phyloP scores from a whole-genome alignment of 2,797 vertebrate genomes.

The Rousettus madagascariensis region DNA sequence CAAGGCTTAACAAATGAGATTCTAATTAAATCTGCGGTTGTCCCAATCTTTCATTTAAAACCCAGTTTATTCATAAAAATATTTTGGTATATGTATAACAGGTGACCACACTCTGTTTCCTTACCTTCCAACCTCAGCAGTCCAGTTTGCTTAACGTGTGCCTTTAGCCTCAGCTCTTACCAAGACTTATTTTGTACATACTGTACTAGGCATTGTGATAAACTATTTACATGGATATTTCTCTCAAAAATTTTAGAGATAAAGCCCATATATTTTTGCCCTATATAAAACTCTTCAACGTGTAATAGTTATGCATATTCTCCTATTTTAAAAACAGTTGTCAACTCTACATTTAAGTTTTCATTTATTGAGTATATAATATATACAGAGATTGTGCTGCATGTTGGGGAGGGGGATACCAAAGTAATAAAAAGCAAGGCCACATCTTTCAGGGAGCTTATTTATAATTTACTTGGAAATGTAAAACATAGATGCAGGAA shows the following conservation, averaged over 20 bases:
- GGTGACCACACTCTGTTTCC: background rate
- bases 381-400: background rate
- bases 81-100: background rate
- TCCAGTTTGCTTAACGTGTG: background rate
- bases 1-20: background rate
- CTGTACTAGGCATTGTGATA: background rate
- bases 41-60: background rate
- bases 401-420: background rate
- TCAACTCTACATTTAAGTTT: background rate
- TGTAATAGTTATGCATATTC: background rate
- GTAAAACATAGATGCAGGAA: background rate
- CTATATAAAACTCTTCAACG: background rate
- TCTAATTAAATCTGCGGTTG: background rate
- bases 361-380: background rate
- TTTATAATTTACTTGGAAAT: slow-evolving; percentile 26
- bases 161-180: background rate
- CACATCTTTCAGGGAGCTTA: slow-evolving; percentile 1
- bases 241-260: background rate
- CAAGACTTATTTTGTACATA: background rate
- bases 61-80: background rate
- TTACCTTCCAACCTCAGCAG: background rate
- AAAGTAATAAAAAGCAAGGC: slow-evolving; percentile 30
- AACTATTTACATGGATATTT: background rate
- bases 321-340: background rate
- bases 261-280: background rate